Percentiles rank a stretch among this genome's conserved stretches.
Evolutionary conservation across 2,797 vertebrate genomes (phyloP).

Genomic region (Borostomias antarcticus): DNA sequence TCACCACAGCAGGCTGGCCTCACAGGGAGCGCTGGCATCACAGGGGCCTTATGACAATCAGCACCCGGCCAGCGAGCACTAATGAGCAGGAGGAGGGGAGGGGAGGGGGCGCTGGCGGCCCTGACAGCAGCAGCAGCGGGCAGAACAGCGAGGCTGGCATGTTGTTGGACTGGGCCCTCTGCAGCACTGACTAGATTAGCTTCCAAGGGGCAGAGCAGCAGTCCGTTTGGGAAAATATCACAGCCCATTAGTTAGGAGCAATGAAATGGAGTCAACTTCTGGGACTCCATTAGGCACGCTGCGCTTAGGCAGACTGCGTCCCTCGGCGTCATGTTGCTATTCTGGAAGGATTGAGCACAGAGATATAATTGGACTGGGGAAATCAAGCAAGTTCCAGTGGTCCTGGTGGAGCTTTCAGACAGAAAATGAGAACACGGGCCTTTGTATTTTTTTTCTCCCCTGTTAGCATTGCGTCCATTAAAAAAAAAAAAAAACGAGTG

Average conservation of each 20-base stretch:
- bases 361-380: conserved; percentile 97
- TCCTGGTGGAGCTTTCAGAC: conserved; percentile 83
- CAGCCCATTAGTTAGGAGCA: conserved; percentile 93
- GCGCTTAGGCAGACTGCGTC: conserved; percentile 88
- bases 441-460: conserved; percentile 72
- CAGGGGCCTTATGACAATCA: conserved; percentile 72
- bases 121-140: conserved; percentile 45
- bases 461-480: conserved; percentile 72
- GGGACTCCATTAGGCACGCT: conserved; percentile 91
- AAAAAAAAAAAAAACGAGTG: conserved; percentile 59
- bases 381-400: conserved; percentile 91
- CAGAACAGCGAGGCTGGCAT: conserved; percentile 55
- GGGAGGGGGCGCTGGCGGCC: conserved; percentile 48
- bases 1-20: conserved; percentile 58
- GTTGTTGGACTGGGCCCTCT: conserved; percentile 60
- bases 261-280: conserved; percentile 92
- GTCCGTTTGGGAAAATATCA: conserved; percentile 89
- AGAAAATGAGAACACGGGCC: conserved; percentile 73
- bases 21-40: conserved; percentile 61
- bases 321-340: conserved; percentile 83
- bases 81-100: conserved; percentile 67
- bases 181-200: conserved; percentile 76
- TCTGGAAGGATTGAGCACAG: conserved; percentile 85
- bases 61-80: conserved; percentile 67
- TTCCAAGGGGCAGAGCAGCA: conserved; percentile 79